Evolutionary conservation across 2,888 invertebrate species (phyloP), one percentile per base, ranked within the genome.

Genomic region (Gerris lacustris): DNA sequence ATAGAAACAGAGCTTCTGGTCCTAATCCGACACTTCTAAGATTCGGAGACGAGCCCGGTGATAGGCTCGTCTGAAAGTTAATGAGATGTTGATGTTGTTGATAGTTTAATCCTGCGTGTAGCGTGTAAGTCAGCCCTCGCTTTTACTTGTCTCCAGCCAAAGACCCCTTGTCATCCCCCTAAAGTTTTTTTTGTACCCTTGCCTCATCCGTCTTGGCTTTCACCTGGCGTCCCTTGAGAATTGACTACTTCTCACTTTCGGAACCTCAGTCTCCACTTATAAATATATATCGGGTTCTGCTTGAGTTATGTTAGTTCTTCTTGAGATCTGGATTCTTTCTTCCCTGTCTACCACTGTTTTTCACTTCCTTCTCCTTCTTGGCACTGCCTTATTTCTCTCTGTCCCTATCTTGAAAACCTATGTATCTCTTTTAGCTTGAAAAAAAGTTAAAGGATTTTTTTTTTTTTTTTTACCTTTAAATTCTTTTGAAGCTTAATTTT

Each of bases 31-130:
- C 31, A 31, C 31, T 31, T 31, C 31, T 31, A 31, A 31, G 31
- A 31, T 31, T 31, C 31, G 31, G 31, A 31, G 31, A 2, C 4
- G 31, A 31, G 31, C 31, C 31, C 31, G 31, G 31, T 55, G 55
- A 55, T 55, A 11, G 55, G 55, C 5, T 55, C 15, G 55, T 55
- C 55, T 15, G 55, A 9, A 55, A 55, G 55, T 55, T 55, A 55
- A 55, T 55, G 55, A 55, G 55, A 55, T 55, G 55, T 55, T 55
- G 55, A 55, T 55, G 15, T 55, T 15, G 55, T 55, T 55, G 55
- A 55, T 55, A 55, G 55, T 55, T 55, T 55, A 55, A 55, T 55
- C 55, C 55, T 15, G 55, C 9, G 55, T 31, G 55, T 15, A 9
- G 55, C 15, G 55, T 55, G 55, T 55, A 55, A 55, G 55, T 55